These are phyloP conservation scores for Pegoplata infirma DNA, from an alignment of 2,888 invertebrate species.

Conservation along the genomic window DNA sequence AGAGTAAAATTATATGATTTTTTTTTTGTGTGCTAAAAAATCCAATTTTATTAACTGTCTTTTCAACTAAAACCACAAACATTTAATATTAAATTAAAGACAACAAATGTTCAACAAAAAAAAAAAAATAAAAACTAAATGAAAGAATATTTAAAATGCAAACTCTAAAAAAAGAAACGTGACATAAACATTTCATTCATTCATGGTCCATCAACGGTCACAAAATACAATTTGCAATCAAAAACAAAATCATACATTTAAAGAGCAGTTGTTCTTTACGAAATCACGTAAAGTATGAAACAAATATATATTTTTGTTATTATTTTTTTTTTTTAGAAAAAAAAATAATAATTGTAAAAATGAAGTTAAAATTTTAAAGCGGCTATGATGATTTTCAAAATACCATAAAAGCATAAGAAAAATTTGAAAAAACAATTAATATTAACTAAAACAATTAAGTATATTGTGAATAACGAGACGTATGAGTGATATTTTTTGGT, in stretches of 20 bases:
- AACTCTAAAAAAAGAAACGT: constrained; percentile 49
- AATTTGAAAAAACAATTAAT: too few species aligned
- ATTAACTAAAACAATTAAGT: too few species aligned
- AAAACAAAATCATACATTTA: constrained; percentile 34
- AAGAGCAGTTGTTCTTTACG: constrained; percentile 57
- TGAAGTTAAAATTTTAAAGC: neutral
- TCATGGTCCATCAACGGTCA: constrained; percentile 47
- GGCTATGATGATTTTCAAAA: too few species aligned
- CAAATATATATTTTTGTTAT: neutral
- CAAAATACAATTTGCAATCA: constrained; percentile 65
- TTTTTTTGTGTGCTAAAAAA: neutral
- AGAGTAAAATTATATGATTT: constrained; percentile 4
- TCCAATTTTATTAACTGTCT: constrained; percentile 57
- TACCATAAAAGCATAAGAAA: too few species aligned
- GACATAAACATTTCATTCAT: constrained; percentile 59
- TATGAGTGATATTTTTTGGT: too few species aligned
- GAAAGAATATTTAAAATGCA: constrained; percentile 6
- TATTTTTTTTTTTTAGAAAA: neutral
- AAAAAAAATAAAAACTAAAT: constrained; percentile 6
- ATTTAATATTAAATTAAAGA: constrained; percentile 34
- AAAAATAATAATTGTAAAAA: neutral
- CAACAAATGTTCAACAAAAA: constrained; percentile 8
- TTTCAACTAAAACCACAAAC: constrained; percentile 55
- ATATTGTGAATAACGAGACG: too few species aligned
- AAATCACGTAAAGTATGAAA: constrained; percentile 69